Evolutionary conservation across 2,888 invertebrate species (phyloP).

Genomic region (Callinectes sapidus): DNA sequence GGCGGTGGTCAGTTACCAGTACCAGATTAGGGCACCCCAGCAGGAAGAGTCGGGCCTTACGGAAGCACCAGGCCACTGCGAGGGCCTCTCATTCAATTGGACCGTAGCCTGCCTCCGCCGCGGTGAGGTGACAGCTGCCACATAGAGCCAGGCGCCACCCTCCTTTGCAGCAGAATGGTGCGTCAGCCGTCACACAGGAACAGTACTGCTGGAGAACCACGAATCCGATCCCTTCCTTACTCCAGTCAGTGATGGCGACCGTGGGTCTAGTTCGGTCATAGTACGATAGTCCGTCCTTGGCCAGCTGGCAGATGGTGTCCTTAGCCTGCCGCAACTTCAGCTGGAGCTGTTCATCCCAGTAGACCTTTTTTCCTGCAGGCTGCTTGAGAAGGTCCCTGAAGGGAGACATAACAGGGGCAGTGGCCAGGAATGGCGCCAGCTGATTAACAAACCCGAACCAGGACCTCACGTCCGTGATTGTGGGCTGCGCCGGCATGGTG

Average conservation of each 20-base stretch:
- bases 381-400: constrained; percentile 29
- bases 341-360: constrained; percentile 50
- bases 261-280: constrained; percentile 42
- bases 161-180: constrained; percentile 44
- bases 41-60: constrained; percentile 44
- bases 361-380: constrained; percentile 22
- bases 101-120: constrained; percentile 29
- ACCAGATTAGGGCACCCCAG: constrained; percentile 40
- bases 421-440: constrained; percentile 3
- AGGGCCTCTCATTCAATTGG: constrained; percentile 45
- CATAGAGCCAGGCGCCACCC: constrained; percentile 36
- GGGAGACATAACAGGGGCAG: not conserved
- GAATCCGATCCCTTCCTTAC: constrained; percentile 42
- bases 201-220: constrained; percentile 50
- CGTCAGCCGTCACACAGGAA: not conserved
- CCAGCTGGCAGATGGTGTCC: constrained; percentile 39
- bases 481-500: constrained; percentile 31
- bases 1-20: not conserved
- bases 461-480: constrained; percentile 5
- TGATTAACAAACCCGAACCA: constrained; percentile 25
- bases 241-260: constrained; percentile 44
- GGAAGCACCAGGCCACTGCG: constrained; percentile 41
- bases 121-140: constrained; percentile 27
- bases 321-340: not conserved
- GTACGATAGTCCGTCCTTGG: constrained; percentile 26